Evolutionary conservation across 2,888 invertebrate species (phyloP), one percentile per base, ranked within the genome.

Genomic region (Rhynchonema sp.): DNA sequence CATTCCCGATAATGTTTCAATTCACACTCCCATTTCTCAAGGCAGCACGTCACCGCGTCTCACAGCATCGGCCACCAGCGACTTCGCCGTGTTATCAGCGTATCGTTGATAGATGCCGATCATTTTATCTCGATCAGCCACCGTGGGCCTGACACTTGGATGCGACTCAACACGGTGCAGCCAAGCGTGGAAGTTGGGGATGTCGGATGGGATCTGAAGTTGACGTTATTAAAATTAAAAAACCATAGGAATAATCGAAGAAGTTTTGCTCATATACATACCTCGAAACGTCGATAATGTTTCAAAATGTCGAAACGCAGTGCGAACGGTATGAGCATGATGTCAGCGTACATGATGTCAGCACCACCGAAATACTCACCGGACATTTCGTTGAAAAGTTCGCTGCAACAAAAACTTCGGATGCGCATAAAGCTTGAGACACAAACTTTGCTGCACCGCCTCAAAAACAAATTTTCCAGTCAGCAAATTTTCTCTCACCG

Each of bases 301-400:
- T 64, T 58, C 29, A 69, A 49, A 20, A 56, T 53, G 38, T 27
- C 54, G 38, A 68, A 62, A 9, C 68, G 61, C 1, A 64, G 38
- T 2, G 64, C 62, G 55, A 63, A 67, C 0, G 70, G 67, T 1
- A 61, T 62, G 25, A 70, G 55, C 61, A 68, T 65, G 13, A 69
- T 66, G 58, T 70, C 70, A 9, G 65, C 66, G 27, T 30, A 49
- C 22, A 49, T 26, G 3, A 3, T 9, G 46, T 29, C 46, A 23
- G 27, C 27, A 22, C 17, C 26, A 23, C 38, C 22, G 22, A 49
- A 58, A 20, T 38, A 46, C 29, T 3, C 27, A 9, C 26, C 55
- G n/a, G n/a, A 30, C 20, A 20, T 20, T 22, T 55, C 55, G 38
- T 6, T 38, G 38, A 38, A 38, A n/a, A n/a, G n/a, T n/a, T n/a